Evolutionary conservation across 2,888 invertebrate species (phyloP), one percentile per base, ranked within the genome.

Genomic region (Callosobruchus maculatus): DNA sequence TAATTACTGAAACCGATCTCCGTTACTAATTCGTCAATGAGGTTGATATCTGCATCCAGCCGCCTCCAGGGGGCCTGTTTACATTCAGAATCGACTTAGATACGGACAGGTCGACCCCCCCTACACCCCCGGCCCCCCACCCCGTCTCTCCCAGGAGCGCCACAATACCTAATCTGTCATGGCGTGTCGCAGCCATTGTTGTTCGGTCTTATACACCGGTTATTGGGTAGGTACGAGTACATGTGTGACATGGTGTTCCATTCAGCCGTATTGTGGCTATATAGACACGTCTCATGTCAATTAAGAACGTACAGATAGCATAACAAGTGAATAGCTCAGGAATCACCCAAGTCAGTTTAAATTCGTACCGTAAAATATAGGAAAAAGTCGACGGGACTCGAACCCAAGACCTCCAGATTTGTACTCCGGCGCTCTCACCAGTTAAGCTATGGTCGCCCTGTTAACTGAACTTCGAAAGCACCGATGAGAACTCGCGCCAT

Each of bases 21-120:
- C 70, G 70, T 70, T 26, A 26, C 70, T 70, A 70, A 70, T 70
- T 26, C 70, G 70, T 70, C 70, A 70, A 70, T 70, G 21, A 70
- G 22, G 70, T 70, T 26, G 22, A 70, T 49, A 49, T 70, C 70
- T 70, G 70, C 70, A 49, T 18, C 49, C 9, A 13, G 49, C 49
- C 13, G 49, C 49, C 49, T 49, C 49, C 18, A 49, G 49, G 49
- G 49, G 13, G 1, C 49, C 49, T 49, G 49, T 49, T 49, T 49
- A 49, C 13, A 49, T 49, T 49, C 49, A 49, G 49, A 49, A 18
- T 49, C 49, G 49, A 49, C 49, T 49, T 49, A 49, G 49, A 49
- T 49, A 49, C 49, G 49, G 49, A 49, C 49, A 49, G 49, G 49
- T 49, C 49, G 49, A 18, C 13, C 49, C 49, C 49, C 13, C 3